These are phyloP conservation scores for Zelostemma sp. DNA, from an alignment of 1,140 invertebrate species.

Conservation along the genomic window DNA sequence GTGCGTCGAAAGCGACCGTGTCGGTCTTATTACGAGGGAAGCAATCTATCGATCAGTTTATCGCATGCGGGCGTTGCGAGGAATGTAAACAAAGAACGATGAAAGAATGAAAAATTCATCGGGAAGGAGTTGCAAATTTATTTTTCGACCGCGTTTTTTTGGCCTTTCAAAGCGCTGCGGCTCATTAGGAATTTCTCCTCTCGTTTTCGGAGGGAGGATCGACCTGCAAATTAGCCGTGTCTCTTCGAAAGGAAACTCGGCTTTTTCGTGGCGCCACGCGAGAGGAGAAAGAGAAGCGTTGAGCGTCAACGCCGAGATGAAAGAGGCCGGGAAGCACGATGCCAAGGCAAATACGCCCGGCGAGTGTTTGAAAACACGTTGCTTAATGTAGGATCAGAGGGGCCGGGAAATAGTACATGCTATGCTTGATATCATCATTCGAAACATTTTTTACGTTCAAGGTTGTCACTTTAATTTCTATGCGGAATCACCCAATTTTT, in stretches of 20 bases:
- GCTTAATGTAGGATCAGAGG: slow-evolving; percentile 62
- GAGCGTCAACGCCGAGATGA: slow-evolving; percentile 54
- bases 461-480: no score
- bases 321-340: slow-evolving; percentile 56
- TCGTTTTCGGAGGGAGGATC: neutral
- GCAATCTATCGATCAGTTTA: neutral
- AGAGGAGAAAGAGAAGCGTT: slow-evolving; percentile 17
- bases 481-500: no score
- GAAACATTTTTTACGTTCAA: no score
- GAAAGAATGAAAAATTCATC: neutral
- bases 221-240: slow-evolving; percentile 46
- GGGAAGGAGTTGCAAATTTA: neutral
- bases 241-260: neutral
- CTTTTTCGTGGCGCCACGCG: slow-evolving; percentile 33
- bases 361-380: slow-evolving; percentile 70
- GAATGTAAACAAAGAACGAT: neutral
- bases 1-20: no score
- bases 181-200: neutral
- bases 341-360: slow-evolving; percentile 66
- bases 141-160: neutral
- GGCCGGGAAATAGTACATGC: slow-evolving; percentile 67
- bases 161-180: neutral
- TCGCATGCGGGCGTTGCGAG: neutral
- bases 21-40: neutral
- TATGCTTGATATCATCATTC: no score